A percentile compares a stretch with the other conserved stretches of the same genome.
Conservation (phyloP, 2,797 vertebrate species). For the Ficedula albicollis region DNA sequence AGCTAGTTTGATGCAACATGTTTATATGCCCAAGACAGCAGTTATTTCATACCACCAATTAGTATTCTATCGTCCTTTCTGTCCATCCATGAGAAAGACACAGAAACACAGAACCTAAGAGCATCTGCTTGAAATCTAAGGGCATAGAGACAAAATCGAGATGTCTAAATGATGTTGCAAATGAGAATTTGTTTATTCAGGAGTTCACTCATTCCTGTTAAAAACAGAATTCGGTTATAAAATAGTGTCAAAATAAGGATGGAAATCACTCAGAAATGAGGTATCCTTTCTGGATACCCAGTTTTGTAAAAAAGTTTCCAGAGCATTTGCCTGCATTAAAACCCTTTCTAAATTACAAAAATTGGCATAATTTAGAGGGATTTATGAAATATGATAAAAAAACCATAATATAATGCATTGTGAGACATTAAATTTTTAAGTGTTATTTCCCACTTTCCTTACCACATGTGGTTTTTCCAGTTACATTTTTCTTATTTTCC, state of each 20-base stretch:
- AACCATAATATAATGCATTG: not conserved
- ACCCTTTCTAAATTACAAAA: not conserved
- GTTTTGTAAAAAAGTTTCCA: not conserved
- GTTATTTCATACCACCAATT: not conserved
- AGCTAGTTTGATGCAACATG: not conserved
- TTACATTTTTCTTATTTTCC: not conserved
- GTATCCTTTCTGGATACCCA: not conserved
- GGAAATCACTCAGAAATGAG: not conserved
- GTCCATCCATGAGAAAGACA: not conserved
- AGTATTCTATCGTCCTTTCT: not conserved
- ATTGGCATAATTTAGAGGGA: not conserved
- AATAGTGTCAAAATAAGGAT: not conserved
- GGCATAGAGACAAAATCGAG: not conserved
- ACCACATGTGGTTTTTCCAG: not conserved
- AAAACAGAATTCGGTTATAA: not conserved
- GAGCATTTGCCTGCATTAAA: not conserved
- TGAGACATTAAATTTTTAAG: not conserved
- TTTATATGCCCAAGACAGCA: not conserved
- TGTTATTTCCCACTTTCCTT: not conserved
- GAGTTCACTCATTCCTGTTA: not conserved
- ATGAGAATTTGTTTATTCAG: not conserved
- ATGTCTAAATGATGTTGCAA: not conserved
- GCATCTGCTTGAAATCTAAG: not conserved
- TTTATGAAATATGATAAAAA: not conserved
- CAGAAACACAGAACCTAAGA: not conserved